Evolutionary conservation across 2,113 vertebrate species (phyloP).

Genomic region (Xyliphius kryptos): DNA sequence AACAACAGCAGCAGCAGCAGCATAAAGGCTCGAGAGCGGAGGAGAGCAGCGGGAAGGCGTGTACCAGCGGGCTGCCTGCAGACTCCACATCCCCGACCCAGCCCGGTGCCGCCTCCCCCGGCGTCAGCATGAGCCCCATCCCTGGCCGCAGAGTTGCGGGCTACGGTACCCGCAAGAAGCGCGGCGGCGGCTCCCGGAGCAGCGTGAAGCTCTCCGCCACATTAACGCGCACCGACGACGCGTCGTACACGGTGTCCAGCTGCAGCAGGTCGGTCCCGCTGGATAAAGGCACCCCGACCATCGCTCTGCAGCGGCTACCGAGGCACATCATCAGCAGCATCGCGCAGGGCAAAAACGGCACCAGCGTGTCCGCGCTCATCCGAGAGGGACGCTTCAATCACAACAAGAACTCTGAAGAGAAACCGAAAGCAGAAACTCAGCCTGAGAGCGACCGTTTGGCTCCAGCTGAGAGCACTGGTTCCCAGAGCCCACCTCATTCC

Average conservation of each 20-base stretch:
- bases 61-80: too few relatives aligned
- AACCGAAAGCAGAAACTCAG: constrained; percentile 42
- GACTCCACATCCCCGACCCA: constrained; percentile 54
- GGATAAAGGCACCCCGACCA: constrained; percentile 66
- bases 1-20: constrained; percentile 65
- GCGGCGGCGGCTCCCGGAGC: constrained; percentile 49
- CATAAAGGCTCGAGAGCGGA: constrained; percentile 59
- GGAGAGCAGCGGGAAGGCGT: constrained; percentile 55
- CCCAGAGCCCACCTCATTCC: too few relatives aligned
- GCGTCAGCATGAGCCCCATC: constrained; percentile 48
- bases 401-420: constrained; percentile 45
- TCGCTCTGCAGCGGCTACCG: constrained; percentile 65
- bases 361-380: constrained; percentile 57
- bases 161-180: constrained; percentile 52
- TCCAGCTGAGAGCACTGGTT: too few relatives aligned
- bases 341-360: constrained; percentile 67
- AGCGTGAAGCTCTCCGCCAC: constrained; percentile 55
- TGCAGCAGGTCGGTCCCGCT: constrained; percentile 51
- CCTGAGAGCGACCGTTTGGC: too few relatives aligned
- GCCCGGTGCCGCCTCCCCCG: constrained; percentile 56
- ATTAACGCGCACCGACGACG: constrained; percentile 35
- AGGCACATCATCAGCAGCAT: constrained; percentile 70
- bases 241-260: constrained; percentile 57
- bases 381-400: constrained; percentile 59
- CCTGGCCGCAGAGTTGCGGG: constrained; percentile 49